Conservation (phyloP, 2,888 invertebrate genomes). For the Trilocha varians region DNA sequence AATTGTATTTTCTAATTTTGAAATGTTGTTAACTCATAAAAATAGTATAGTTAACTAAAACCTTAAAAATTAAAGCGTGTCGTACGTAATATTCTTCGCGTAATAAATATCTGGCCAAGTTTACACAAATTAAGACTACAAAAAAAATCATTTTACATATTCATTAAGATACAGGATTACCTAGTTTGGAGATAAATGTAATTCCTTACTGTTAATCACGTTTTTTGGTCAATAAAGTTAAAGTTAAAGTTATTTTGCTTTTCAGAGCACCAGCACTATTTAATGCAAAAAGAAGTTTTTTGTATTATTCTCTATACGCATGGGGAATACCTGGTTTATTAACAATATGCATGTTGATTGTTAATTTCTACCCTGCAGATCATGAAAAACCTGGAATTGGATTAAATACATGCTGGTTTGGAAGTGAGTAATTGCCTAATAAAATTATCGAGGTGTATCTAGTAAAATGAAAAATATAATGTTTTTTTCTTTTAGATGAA, state of each 20-base stretch:
- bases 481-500: constrained; percentile 49
- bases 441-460: not conserved
- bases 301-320: constrained; percentile 71
- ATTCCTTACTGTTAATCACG: too few species aligned
- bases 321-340: constrained; percentile 72
- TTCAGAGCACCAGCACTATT: not conserved
- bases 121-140: too few species aligned
- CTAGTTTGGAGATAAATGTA: too few species aligned
- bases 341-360: constrained; percentile 59
- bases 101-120: too few species aligned
- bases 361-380: constrained; percentile 66
- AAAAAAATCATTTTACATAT: too few species aligned
- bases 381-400: constrained; percentile 75
- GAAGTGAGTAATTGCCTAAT: constrained; percentile 44
- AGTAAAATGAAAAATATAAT: not conserved
- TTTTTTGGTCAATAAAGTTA: too few species aligned
- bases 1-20: constrained; percentile 2
- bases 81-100: too few species aligned
- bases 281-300: constrained; percentile 41
- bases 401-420: constrained; percentile 76
- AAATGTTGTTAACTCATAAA: not conserved
- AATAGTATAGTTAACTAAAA: too few species aligned
- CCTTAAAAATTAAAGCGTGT: too few species aligned
- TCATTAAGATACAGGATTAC: too few species aligned
- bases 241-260: not conserved